Evolutionary conservation across 1,140 invertebrate genomes (phyloP), one percentile per base, ranked within the genome.

Genomic region (Pseudomyrmex concolor): DNA sequence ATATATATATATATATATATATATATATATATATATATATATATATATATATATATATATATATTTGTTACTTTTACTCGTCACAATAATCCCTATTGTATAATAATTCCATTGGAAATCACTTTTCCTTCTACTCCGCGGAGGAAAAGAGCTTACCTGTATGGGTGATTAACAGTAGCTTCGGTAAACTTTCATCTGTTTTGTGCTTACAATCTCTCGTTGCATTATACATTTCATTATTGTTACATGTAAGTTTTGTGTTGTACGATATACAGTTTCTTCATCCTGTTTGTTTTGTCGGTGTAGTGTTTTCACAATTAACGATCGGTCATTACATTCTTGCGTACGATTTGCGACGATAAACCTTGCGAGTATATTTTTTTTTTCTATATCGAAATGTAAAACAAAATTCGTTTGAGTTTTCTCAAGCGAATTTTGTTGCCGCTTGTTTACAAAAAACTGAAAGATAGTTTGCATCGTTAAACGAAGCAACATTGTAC

Each of bases 181-280:
- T 54, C 76, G 71, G 64, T 80, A 80, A 80, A 80, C 66, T 80
- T 80, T 80, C 76, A 71, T 80, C 54, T 54, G 43, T 71, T 80
- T 80, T 80, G 76, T 80, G 76, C 76, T 80, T 60, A 43, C 22
- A 71, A 80, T 80, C 34, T 34, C 34, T 34, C 76, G 76, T 80
- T 80, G 76, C 76, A 80, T 78, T 68, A 34, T 34, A 78, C 60
- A 68, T 70, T 70, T 60, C 66, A 76, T 78, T 70, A 78, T 64
- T 64, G 55, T 66, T 43, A 54, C 45, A 22, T 59, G 34, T 80
- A 71, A 9, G 68, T 34, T 34, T 34, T 34, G 34, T 34, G 34
- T 34, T 34, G 34, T 34, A 34, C 34, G 34, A 34, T 45, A 59
- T 2, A 45, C 63, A 76, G 60, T 66, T 43, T 59, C 22, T 60